These are phyloP conservation scores for Chaenodraco wilsoni DNA, from an alignment of 2,797 vertebrate genomes.

Conservation along the genomic window DNA sequence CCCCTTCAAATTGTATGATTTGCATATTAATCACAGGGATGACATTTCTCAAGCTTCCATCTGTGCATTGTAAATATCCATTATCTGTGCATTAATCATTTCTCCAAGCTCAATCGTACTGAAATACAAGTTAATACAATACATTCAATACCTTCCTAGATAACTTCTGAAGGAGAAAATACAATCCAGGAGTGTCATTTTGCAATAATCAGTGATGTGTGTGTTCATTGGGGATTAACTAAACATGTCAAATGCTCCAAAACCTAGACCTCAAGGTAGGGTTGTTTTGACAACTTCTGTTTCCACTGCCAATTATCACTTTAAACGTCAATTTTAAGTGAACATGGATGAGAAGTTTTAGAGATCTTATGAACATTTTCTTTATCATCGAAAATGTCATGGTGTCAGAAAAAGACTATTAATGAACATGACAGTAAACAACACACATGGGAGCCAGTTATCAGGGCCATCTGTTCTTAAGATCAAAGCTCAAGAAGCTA, in stretches of 20 bases:
- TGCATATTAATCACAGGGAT: no score
- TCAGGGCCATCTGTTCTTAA: neutral
- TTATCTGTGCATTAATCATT: neutral
- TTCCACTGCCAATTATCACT: neutral
- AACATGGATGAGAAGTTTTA: neutral
- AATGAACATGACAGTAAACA: no score
- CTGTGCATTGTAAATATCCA: neutral
- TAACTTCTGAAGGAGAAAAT: neutral
- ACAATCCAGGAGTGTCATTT: no score
- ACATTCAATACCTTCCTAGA: neutral
- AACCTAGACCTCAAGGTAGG: neutral
- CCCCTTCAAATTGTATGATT: neutral
- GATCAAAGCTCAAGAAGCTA: no score
- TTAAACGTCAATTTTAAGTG: neutral
- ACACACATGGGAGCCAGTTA: no score
- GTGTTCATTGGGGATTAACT: neutral
- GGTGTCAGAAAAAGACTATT: no score
- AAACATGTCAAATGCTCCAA: constrained; percentile 4
- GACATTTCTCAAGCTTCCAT: neutral
- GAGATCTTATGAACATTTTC: neutral
- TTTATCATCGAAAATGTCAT: neutral
- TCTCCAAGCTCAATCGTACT: neutral
- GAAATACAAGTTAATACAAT: neutral
- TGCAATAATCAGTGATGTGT: neutral
- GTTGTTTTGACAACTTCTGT: neutral